Conservation (phyloP, 2,113 vertebrate species). For the Oxyura jamaicensis region DNA sequence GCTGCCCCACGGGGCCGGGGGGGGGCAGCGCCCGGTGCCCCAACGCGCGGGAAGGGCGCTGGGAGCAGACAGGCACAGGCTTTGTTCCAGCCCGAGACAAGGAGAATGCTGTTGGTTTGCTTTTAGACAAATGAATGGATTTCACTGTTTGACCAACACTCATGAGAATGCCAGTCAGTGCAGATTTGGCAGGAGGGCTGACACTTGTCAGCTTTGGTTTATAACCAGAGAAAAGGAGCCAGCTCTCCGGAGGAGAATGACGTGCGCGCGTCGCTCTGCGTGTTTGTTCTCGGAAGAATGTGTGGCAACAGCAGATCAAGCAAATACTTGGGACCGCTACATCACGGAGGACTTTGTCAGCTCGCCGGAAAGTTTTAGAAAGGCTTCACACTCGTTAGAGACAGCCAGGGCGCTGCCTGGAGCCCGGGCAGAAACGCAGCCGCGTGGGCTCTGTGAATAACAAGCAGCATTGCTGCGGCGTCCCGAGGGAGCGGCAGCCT, state of each 20-base stretch:
- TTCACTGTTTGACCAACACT: slow-evolving; percentile 12
- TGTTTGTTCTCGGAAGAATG: not conserved
- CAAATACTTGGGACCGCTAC: not conserved
- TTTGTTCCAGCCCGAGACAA: not conserved
- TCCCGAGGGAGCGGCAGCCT: not conserved
- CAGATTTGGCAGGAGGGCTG: not conserved
- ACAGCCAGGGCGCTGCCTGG: not conserved
- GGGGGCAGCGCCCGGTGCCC: not conserved
- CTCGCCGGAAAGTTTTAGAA: not conserved
- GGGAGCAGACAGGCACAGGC: not conserved
- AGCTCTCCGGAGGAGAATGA: not conserved
- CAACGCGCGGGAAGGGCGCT: accelerated
- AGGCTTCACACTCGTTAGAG: not conserved
- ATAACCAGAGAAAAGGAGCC: not conserved
- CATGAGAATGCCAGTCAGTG: not conserved
- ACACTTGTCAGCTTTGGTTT: slow-evolving; percentile 4
- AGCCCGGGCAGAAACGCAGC: not conserved
- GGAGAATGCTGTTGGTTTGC: not conserved
- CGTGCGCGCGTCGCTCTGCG: not conserved
- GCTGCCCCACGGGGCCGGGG: not conserved
- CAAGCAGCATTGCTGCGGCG: accelerated
- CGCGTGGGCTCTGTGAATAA: not conserved
- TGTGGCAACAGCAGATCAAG: not conserved
- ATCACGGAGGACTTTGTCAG: not conserved
- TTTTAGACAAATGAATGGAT: not conserved